Percentiles rank a stretch among this genome's conserved stretches.
Evolutionary conservation across 2,888 invertebrate species (phyloP).

Genomic region (Panzeria rudis): DNA sequence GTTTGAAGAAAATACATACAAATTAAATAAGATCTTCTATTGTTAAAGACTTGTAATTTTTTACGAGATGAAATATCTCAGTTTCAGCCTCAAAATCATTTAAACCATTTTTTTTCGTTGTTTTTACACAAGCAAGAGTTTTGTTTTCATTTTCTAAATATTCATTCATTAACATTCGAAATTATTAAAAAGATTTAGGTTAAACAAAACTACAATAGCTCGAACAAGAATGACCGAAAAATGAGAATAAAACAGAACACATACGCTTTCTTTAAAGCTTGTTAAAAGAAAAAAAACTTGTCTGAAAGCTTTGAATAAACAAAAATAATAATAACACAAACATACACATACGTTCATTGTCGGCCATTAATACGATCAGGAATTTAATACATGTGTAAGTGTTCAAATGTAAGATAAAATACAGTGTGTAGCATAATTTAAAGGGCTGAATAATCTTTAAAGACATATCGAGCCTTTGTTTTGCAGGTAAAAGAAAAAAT

Average conservation of each 20-base stretch:
- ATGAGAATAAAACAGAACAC: not conserved
- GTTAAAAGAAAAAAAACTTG: slow-evolving; percentile 50
- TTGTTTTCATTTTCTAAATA: slow-evolving; percentile 31
- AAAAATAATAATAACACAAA: not conserved
- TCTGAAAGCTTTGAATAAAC: slow-evolving; percentile 52
- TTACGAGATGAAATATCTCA: not conserved
- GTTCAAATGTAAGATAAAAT: not conserved
- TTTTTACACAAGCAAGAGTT: not conserved
- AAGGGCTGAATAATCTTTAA: not conserved
- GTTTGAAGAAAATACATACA: not conserved
- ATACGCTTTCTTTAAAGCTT: slow-evolving; percentile 52
- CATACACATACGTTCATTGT: not conserved
- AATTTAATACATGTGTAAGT: not conserved
- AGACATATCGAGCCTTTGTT: no score
- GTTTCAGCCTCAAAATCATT: not conserved
- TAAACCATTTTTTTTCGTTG: not conserved
- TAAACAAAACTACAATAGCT: slow-evolving; percentile 32
- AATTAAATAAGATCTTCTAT: slow-evolving; percentile 20
- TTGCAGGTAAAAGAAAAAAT: no score
- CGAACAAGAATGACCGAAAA: slow-evolving; percentile 54
- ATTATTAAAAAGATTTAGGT: slow-evolving; percentile 45
- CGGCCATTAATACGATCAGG: not conserved
- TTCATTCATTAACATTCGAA: slow-evolving; percentile 38
- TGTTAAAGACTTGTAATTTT: slow-evolving; percentile 10
- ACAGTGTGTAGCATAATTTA: not conserved